Evolutionary conservation across 2,888 invertebrate genomes (phyloP), one percentile per base, ranked within the genome.

Genomic region (Heliconius ismenius): DNA sequence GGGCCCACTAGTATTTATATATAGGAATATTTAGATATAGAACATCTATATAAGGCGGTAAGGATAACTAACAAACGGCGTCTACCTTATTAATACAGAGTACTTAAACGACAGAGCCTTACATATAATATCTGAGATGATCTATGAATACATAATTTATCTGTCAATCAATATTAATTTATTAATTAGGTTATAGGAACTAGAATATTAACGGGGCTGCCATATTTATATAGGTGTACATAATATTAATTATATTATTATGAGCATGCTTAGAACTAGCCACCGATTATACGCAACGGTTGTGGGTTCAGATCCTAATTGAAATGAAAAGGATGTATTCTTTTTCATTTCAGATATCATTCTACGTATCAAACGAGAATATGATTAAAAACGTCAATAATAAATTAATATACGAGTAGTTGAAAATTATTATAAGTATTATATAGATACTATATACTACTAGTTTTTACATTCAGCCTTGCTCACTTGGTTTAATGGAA

Each of bases 71-170:
- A 70, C n/a, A 32, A 70, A 39, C 39, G 1, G 24, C 10, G 36
- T 60, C 26, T 39, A 11, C 39, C 24, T 15, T 32, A 60, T 58
- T 65, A 60, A 64, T 67, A 64, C 43, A 39, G 54, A 58, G 43
- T 76, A 78, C 73, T 36, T 70, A 73, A 74, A 76, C 69, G 75
- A 70, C 75, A 32, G 60, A 21, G 6, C 39, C 67, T 39, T 39
- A 39, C 43, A 63, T 58, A 24, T 6, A 68, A 49, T 49, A n/a
- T 62, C 28, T 24, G 63, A 67, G 62, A 32, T 62, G 76, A 49
- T 62, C 73, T 39, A 49, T 28, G 73, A 75, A 78, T 78, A 64
- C 54, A 64, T 78, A 79, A 79, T 79, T 78, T 78, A 75, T 76
- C 60, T 60, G 67, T 39, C 26, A 60, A 67, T 39, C 67, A 67